phyloP scores from a whole-genome alignment of 2,113 vertebrate genomes.

The Malurus cyaneus region DNA sequence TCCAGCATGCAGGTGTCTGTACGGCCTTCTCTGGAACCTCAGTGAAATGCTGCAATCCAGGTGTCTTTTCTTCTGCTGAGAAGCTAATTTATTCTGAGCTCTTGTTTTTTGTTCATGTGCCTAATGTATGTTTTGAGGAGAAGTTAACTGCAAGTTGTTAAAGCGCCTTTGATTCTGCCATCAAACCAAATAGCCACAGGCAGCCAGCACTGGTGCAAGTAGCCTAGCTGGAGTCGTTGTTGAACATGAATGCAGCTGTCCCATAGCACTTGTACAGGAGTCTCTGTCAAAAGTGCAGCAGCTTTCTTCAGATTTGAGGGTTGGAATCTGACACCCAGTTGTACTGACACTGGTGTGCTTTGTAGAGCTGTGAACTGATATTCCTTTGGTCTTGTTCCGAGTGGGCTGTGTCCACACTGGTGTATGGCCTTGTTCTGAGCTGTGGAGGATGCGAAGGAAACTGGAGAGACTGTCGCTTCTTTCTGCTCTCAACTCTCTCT shows the following conservation, averaged over 20 bases:
- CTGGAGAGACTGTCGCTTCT: conserved; percentile 62
- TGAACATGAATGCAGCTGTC: conserved; percentile 67
- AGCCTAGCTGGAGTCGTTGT: conserved; percentile 66
- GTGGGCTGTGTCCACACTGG: conserved; percentile 23
- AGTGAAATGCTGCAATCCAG: conserved; percentile 79
- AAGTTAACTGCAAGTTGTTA: conserved; percentile 77
- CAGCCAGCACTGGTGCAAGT: conserved; percentile 76
- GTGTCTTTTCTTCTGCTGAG: conserved; percentile 77
- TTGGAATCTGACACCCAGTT: conserved; percentile 22
- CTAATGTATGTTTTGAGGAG: conserved; percentile 76
- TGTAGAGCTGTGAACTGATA: conserved; percentile 37
- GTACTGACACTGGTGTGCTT: conserved; percentile 15
- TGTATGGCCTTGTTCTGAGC: conserved; percentile 47
- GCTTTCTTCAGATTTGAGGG: conserved; percentile 29
- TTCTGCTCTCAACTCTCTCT: conserved; percentile 10
- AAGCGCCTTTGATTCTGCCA: conserved; percentile 87
- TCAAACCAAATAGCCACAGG: conserved; percentile 86
- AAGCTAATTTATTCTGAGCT: conserved; percentile 81
- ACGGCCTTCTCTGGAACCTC: conserved; percentile 87
- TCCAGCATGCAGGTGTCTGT: conserved; percentile 89
- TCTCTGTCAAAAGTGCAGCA: conserved; percentile 55
- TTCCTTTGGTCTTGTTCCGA: conserved; percentile 31
- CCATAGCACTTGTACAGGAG: conserved; percentile 50
- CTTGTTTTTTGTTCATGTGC: conserved; percentile 84
- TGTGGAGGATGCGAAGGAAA: conserved; percentile 34